Conservation (phyloP, 2,113 vertebrate genomes). For the Brachyistius frenatus region DNA sequence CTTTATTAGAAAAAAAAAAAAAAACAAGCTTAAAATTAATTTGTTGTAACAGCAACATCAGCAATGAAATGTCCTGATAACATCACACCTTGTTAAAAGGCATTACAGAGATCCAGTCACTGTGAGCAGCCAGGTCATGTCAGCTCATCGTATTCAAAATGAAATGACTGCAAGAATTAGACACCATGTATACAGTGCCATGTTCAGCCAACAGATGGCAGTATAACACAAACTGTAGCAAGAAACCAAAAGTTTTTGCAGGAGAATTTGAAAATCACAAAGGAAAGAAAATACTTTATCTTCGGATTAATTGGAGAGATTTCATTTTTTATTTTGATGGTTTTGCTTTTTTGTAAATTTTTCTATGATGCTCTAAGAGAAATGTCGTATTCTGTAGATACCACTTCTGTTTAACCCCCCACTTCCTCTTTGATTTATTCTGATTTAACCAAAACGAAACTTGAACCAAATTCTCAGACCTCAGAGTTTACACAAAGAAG, state of each 20-base stretch:
- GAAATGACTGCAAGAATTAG: neutral
- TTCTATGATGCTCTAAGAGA: neutral
- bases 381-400: neutral
- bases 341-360: neutral
- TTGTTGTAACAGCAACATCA: no score
- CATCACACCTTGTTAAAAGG: no score
- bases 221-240: constrained; percentile 9
- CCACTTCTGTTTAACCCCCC: neutral
- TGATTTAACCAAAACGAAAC: no score
- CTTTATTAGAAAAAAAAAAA: no score
- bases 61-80: no score
- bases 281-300: no score
- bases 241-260: neutral
- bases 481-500: no score
- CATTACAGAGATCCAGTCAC: neutral
- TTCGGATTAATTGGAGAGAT: no score
- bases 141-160: neutral
- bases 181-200: neutral
- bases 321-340: no score
- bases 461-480: no score
- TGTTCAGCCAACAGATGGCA: constrained; percentile 75
- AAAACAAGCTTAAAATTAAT: no score
- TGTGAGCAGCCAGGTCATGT: neutral
- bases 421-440: neutral
- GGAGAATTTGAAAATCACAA: neutral